A percentile compares a stretch with the other conserved stretches of the same genome.
Evolutionary conservation across 2,113 vertebrate genomes (phyloP).

Genomic region (Psittacula cyanocephala): DNA sequence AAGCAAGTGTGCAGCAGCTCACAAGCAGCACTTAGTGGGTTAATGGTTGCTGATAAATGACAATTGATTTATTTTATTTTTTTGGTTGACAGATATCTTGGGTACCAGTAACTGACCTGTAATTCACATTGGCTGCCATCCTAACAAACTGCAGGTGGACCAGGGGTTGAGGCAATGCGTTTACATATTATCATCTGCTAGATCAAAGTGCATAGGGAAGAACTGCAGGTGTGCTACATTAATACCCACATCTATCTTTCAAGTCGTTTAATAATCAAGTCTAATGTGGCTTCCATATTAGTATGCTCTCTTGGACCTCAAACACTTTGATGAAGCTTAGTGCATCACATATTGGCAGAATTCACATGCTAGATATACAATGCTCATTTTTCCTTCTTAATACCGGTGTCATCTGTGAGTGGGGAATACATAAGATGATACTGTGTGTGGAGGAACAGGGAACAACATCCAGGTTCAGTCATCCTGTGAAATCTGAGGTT

Average conservation of each 20-base stretch:
- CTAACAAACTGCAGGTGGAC: constrained; percentile 68
- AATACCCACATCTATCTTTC: constrained; percentile 69
- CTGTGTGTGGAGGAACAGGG: neutral
- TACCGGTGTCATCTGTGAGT: neutral
- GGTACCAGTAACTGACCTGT: constrained; percentile 10
- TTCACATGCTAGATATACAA: neutral
- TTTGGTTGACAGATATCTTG: neutral
- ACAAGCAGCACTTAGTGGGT: neutral
- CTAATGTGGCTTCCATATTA: constrained; percentile 47
- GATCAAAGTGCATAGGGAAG: constrained; percentile 62
- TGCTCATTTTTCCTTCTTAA: constrained; percentile 35
- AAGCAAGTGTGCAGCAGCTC: neutral
- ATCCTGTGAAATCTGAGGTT: neutral
- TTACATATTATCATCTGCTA: constrained; percentile 65
- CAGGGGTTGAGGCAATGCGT: constrained; percentile 38
- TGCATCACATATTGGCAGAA: constrained; percentile 12
- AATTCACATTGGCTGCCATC: constrained; percentile 29
- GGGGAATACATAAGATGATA: neutral
- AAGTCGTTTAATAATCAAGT: constrained; percentile 68
- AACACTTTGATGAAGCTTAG: constrained; percentile 55
- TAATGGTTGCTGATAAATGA: constrained; percentile 26
- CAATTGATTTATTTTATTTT: neutral
- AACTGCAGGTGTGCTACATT: constrained; percentile 59
- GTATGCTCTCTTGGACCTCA: constrained; percentile 8
- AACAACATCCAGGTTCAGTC: neutral